Evolutionary conservation across 2,113 vertebrate genomes (phyloP).

Genomic region (Synodontis membranacea): DNA sequence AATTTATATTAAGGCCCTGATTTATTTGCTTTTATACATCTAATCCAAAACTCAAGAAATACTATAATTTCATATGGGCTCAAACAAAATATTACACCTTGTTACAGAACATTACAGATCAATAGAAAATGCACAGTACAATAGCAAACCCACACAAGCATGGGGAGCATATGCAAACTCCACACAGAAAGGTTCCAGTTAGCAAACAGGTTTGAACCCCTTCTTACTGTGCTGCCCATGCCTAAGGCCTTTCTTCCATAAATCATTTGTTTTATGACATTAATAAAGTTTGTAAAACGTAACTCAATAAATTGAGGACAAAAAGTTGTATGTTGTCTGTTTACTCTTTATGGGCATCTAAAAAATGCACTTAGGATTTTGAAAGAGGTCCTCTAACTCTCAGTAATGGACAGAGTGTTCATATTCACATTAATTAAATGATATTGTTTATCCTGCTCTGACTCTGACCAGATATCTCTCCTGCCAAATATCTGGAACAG

Average conservation of each 20-base stretch:
- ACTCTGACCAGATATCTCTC: no score
- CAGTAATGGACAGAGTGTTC: no score
- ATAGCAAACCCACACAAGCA: no score
- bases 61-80: neutral
- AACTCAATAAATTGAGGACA: neutral
- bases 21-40: neutral
- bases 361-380: neutral
- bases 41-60: neutral
- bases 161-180: no score
- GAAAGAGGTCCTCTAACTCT: conserved; percentile 7
- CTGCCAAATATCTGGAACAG: no score
- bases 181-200: no score
- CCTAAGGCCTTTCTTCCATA: neutral
- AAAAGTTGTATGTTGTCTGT: neutral
- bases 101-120: neutral
- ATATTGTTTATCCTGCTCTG: no score
- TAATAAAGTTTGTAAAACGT: neutral
- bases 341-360: neutral
- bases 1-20: neutral
- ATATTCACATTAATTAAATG: no score
- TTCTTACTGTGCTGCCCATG: no score
- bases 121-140: neutral
- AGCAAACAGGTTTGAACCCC: no score
- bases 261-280: neutral
- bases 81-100: neutral